A percentile compares a stretch with the other conserved stretches of the same genome.
These are phyloP conservation scores for Tyto alba DNA, from an alignment of 2,113 vertebrate species.

Conservation along the genomic window DNA sequence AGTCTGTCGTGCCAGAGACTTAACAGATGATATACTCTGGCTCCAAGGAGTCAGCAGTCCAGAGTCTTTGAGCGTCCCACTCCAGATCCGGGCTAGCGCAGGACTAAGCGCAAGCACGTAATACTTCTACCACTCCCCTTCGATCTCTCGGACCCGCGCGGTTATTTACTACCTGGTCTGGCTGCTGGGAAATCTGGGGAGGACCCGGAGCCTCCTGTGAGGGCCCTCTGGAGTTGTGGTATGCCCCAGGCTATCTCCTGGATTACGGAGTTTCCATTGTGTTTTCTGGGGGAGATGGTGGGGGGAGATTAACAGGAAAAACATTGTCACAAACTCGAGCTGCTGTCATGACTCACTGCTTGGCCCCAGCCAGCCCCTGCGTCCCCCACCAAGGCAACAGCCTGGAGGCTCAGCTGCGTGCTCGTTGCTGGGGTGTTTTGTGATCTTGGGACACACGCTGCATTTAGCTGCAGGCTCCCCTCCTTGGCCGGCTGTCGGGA, in stretches of 20 bases:
- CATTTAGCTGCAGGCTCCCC: neutral
- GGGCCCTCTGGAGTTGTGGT: conserved; percentile 25
- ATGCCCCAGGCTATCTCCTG: conserved; percentile 13
- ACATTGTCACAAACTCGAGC: neutral
- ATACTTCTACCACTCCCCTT: neutral
- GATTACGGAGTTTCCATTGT: conserved; percentile 23
- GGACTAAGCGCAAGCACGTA: neutral
- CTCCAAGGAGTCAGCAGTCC: conserved; percentile 42
- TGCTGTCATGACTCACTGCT: neutral
- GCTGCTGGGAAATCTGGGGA: neutral
- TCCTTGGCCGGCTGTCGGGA: neutral
- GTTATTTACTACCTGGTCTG: conserved; percentile 53
- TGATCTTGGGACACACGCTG: neutral
- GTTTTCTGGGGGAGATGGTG: conserved; percentile 2
- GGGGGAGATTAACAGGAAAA: conserved; percentile 25
- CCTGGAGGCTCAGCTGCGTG: neutral
- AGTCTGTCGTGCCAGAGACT: conserved; percentile 50
- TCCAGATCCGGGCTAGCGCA: neutral
- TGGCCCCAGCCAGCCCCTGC: neutral
- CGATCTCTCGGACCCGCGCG: neutral
- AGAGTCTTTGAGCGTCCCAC: neutral
- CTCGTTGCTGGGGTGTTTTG: neutral
- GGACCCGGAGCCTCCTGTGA: neutral
- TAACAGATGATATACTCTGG: conserved; percentile 50
- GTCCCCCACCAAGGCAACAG: neutral